A percentile compares a stretch with the other conserved stretches of the same genome.
These are phyloP conservation scores for Carcina quercana DNA, from an alignment of 2,888 invertebrate genomes.

Conservation along the genomic window DNA sequence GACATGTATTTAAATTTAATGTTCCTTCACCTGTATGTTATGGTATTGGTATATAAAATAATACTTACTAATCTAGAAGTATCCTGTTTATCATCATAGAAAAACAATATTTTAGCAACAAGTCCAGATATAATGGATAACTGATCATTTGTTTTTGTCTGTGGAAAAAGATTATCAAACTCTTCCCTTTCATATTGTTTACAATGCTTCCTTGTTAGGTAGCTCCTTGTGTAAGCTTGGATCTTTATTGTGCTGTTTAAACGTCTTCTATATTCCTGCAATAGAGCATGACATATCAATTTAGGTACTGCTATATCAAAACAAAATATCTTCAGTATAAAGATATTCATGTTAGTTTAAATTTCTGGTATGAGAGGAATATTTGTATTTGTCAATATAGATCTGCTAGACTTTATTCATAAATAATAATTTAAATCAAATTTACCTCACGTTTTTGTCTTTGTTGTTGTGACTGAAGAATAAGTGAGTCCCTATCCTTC, in stretches of 20 bases:
- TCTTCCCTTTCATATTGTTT: conserved; percentile 78
- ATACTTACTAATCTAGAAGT: conserved; percentile 58
- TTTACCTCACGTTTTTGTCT: conserved; percentile 88
- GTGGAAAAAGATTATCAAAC: conserved; percentile 78
- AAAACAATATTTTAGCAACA: conserved; percentile 82
- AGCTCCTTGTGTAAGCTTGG: conserved; percentile 87
- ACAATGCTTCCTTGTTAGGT: conserved; percentile 78
- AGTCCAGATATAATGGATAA: conserved; percentile 70
- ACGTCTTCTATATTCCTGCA: conserved; percentile 80
- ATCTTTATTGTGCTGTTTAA: conserved; percentile 85
- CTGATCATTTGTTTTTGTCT: conserved; percentile 54
- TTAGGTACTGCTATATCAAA: background rate
- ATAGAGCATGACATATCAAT: background rate
- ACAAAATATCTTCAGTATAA: too few species aligned
- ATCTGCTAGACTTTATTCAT: too few species aligned
- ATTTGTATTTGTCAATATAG: too few species aligned
- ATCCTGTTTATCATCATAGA: conserved; percentile 81
- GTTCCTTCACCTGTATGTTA: too few species aligned
- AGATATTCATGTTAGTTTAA: too few species aligned
- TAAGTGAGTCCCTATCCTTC: conserved; percentile 79
- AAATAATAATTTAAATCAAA: too few species aligned
- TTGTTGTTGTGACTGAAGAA: conserved; percentile 89
- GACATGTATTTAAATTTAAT: too few species aligned
- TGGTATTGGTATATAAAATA: too few species aligned
- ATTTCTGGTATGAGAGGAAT: too few species aligned